Evolutionary conservation across 2,888 invertebrate genomes (phyloP).

Genomic region (Tipula confusa): DNA sequence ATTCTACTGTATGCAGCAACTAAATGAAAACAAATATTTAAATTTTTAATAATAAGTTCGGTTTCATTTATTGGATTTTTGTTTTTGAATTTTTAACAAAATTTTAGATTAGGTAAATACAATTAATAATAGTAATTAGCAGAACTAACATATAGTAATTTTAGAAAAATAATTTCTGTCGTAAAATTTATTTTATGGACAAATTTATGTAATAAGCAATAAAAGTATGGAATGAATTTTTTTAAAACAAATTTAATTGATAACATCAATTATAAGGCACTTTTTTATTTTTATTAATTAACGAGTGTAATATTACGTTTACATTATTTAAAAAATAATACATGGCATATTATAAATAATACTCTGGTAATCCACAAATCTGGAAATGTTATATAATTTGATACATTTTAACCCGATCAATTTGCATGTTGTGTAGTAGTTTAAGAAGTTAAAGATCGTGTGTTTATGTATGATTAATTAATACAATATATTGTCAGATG

Average conservation of each 20-base stretch:
- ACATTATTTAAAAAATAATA: not conserved
- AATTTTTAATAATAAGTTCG: not conserved
- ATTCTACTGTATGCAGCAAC: no score
- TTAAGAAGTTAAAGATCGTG: not conserved
- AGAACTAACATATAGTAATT: not conserved
- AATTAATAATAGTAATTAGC: not conserved
- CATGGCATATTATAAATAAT: slow-evolving; percentile 17
- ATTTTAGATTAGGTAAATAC: not conserved
- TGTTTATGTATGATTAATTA: no score
- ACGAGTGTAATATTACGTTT: not conserved
- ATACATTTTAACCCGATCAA: not conserved
- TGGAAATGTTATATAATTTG: not conserved
- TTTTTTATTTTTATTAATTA: not conserved
- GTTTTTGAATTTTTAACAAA: not conserved
- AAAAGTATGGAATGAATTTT: not conserved
- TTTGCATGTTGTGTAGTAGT: not conserved
- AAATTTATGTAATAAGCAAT: not conserved
- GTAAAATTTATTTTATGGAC: not conserved
- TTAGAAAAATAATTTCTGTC: not conserved
- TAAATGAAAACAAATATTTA: not conserved
- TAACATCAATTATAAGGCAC: not conserved
- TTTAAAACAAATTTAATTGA: not conserved
- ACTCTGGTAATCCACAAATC: not conserved
- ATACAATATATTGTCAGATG: not conserved
- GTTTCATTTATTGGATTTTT: not conserved